These are phyloP conservation scores for Drosophila formosana DNA, from an alignment of 2,888 invertebrate species.

Conservation along the genomic window DNA sequence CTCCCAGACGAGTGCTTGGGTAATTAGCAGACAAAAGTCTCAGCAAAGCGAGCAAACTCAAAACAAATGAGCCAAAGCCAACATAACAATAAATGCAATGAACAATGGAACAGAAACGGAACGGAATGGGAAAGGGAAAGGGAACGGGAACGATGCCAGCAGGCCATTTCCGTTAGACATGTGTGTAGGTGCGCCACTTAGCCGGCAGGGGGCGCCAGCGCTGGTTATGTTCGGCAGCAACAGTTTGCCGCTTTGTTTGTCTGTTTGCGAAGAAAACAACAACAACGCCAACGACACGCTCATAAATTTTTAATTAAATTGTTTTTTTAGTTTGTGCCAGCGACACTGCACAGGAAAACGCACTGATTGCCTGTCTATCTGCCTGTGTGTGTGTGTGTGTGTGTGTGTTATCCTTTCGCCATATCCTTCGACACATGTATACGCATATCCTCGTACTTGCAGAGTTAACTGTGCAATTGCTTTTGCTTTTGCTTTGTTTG, in stretches of 20 bases:
- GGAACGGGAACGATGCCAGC: conserved; percentile 53
- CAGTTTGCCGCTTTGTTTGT: conserved; percentile 69
- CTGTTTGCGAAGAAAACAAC: conserved; percentile 63
- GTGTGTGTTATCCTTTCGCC: conserved; percentile 30
- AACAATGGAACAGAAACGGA: neutral
- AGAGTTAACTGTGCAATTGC: conserved; percentile 50
- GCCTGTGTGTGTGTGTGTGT: conserved; percentile 22
- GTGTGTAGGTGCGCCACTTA: neutral
- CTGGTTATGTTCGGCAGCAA: conserved; percentile 50
- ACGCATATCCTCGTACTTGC: neutral
- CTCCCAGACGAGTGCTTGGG: conserved; percentile 29
- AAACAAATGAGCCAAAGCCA: conserved; percentile 64
- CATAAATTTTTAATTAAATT: conserved; percentile 77
- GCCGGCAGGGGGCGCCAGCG: neutral
- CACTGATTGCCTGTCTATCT: conserved; percentile 63
- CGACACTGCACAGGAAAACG: conserved; percentile 47
- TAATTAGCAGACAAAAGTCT: conserved; percentile 64
- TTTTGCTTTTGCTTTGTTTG: conserved; percentile 46
- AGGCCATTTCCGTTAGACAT: conserved; percentile 65
- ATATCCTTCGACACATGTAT: conserved; percentile 5
- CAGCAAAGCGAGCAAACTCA: conserved; percentile 50
- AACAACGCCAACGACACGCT: conserved; percentile 54
- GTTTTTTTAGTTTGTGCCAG: conserved; percentile 43
- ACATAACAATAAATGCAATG: conserved; percentile 39
- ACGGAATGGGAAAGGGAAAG: neutral